Conservation (phyloP, 2,888 invertebrate species). For the Diaphora mendica region DNA sequence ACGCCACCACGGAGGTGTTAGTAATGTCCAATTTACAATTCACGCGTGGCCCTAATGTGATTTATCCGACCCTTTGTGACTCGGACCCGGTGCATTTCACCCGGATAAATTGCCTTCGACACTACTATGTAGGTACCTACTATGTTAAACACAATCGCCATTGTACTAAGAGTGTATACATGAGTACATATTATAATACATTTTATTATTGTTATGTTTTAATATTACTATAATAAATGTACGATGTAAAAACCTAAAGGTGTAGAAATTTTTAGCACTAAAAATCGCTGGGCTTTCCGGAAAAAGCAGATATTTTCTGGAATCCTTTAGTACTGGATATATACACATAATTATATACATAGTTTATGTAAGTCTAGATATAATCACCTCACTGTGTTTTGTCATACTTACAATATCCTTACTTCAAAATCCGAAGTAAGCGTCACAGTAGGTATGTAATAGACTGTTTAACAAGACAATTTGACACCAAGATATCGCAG, state of each 20-base stretch:
- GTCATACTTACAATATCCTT: not conserved
- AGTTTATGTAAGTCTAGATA: not conserved
- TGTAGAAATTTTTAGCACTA: not conserved
- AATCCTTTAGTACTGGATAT: not conserved
- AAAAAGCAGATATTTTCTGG: not conserved
- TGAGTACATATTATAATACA: not conserved
- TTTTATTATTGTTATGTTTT: not conserved
- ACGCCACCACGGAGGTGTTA: slow-evolving; percentile 66
- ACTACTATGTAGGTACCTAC: slow-evolving; percentile 37
- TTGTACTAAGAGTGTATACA: not conserved
- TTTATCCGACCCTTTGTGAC: slow-evolving; percentile 83
- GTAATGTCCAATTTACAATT: slow-evolving; percentile 86
- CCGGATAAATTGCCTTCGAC: slow-evolving; percentile 71
- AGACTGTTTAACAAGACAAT: not conserved
- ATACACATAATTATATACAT: not conserved
- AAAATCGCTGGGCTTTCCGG: not conserved
- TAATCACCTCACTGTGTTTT: not conserved
- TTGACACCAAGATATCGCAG: not conserved
- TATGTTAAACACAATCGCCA: slow-evolving; percentile 68
- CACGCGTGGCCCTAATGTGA: slow-evolving; percentile 82
- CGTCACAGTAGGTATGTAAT: not conserved
- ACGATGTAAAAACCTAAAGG: not conserved
- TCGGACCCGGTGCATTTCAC: slow-evolving; percentile 67
- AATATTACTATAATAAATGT: not conserved
- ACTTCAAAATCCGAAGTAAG: not conserved